Evolutionary conservation across 2,113 vertebrate species (phyloP), one percentile per base, ranked within the genome.

Genomic region (Corapipo altera): DNA sequence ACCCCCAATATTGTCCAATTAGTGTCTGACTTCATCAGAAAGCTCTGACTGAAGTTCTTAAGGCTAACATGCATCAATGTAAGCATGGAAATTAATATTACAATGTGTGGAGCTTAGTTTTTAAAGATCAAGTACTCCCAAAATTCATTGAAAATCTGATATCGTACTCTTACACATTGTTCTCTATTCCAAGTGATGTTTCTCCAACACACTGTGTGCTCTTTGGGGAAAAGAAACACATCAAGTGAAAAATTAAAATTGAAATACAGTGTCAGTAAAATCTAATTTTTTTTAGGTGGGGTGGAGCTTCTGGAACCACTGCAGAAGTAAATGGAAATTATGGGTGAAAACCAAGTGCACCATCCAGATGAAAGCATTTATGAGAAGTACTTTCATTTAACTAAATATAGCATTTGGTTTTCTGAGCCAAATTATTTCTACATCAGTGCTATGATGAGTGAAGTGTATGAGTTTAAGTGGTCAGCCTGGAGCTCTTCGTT

Each of bases 391-490:
- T 79, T 82, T 85, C n/a, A 70, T 85, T 89, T 94, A 82, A 58
- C 39, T 79, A 88, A 89, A 79, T 66, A 70, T 27, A 76, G 7
- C 12, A 32, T 52, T 55, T 89, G 18, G 18, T 78, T 76, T 79
- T 82, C 35, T 61, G n/a, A 87, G 57, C 17, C 65, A 91, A 92
- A 87, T 92, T 92, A 52, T 89, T 92, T 88, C 82, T 88, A 5
- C 12, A 8, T 72, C 62, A 64, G 22, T 72, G 44, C 8, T 49
- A 16, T 32, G 12, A 91, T 51, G 44, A 59, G 20, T 58, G 54
- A 85, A 93, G 32, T 37, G 57, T 32, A 75, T 23, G 49, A 9
- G 20, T 59, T 32, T 55, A 72, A 79, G 49, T 55, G 8, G 62
- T 48, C 20, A 44, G 10, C 16, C 8, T 74, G 14, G 5, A 84